These are phyloP conservation scores for Trichonephila clavipes DNA, from an alignment of 1,140 invertebrate species.

Conservation along the genomic window DNA sequence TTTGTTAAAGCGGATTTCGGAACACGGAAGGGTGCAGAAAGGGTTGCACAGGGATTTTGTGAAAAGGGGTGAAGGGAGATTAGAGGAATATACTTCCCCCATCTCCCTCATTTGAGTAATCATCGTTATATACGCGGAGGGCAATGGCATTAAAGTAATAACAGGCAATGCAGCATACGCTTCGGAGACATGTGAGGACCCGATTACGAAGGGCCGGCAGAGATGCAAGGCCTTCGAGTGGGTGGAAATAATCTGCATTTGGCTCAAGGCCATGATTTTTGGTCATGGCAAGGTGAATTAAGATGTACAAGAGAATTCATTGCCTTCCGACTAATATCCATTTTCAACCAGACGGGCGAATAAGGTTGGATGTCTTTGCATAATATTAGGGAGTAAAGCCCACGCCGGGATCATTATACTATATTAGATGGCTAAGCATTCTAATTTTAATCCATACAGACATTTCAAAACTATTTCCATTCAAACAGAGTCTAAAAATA, in stretches of 20 bases:
- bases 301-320: not conserved
- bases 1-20: constrained; percentile 47
- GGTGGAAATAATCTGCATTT: not conserved
- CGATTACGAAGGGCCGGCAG: constrained; percentile 6
- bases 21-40: constrained; percentile 11
- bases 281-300: not conserved
- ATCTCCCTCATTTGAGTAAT: constrained; percentile 51
- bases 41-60: constrained; percentile 25
- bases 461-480: too few species aligned
- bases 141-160: constrained; percentile 52
- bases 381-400: too few species aligned
- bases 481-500: too few species aligned
- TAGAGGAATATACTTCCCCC: not conserved
- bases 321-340: not conserved
- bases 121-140: constrained; percentile 51
- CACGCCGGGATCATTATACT: too few species aligned
- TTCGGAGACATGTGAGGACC: not conserved
- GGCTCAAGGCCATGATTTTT: constrained; percentile 3
- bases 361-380: too few species aligned
- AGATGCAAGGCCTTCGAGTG: not conserved
- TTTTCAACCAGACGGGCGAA: too few species aligned
- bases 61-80: constrained; percentile 20
- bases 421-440: too few species aligned
- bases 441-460: too few species aligned
- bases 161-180: constrained; percentile 36